Evolutionary conservation across 2,888 invertebrate genomes (phyloP), one percentile per base, ranked within the genome.

Genomic region (Cataglyphis cursor): DNA sequence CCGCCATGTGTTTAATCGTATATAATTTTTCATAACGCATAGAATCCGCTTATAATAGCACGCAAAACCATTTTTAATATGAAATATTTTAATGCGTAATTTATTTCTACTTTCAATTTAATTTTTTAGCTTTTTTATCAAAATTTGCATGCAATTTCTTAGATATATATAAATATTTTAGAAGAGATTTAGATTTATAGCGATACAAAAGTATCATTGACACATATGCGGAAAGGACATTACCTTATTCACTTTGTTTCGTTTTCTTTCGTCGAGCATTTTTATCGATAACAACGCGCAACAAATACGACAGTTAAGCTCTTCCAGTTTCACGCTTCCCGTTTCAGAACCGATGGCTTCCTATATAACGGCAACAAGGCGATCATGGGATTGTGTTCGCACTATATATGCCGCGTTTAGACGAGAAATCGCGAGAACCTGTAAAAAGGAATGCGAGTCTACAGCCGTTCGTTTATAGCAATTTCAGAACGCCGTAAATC

Each of bases 321-420:
- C 59, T 78, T 78, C 78, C 44, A 66, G 76, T 44, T 31, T 35
- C 35, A 31, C 41, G 70, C 78, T 66, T 66, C 66, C 41, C 44
- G 18, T 57, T 12, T 70, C 59, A 59, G 18, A 70, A 78, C 70
- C 70, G 78, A 70, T 70, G 59, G 68, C 78, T 78, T 78, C 41
- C 68, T 21, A 57, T 21, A 54, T 31, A 70, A 65, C 75, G n/a
- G 70, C 2, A 35, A 51, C 38, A 48, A 59, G 70, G 57, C 41
- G 70, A 59, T 61, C 78, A 12, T 21, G 21, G 59, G 24, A 59
- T 59, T 35, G 78, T 35, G 78, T 59, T 78, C 35, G 70, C 78
- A 10, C 28, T 28, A 21, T 31, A 59, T 68, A 41, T 31, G 57
- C 31, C 24, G 38, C 65, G 44, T 44, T 78, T 70, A 35, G 35